A percentile compares a stretch with the other conserved stretches of the same genome.
phyloP scores from a whole-genome alignment of 2,888 invertebrate species.

The Diaphora mendica region DNA sequence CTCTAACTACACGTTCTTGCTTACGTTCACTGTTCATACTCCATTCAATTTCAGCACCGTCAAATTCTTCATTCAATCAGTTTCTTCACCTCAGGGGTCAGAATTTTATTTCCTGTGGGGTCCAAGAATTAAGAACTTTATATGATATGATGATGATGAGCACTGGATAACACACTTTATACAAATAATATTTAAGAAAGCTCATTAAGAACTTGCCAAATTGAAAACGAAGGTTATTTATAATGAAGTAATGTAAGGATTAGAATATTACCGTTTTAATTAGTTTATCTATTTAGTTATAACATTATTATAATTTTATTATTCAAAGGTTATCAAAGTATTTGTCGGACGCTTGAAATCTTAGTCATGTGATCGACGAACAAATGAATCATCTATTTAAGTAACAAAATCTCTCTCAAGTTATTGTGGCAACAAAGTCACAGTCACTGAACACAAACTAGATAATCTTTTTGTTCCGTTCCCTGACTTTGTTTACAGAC shows the following conservation, averaged over 20 bases:
- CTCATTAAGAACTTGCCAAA: neutral
- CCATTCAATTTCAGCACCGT: slow-evolving; percentile 7
- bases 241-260: neutral
- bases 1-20: slow-evolving; percentile 53
- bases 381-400: slow-evolving; percentile 21
- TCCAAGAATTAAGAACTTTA: neutral
- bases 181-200: neutral
- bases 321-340: neutral
- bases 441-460: slow-evolving; percentile 37
- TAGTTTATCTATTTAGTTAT: neutral
- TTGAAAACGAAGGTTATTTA: neutral
- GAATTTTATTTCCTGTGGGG: slow-evolving; percentile 8
- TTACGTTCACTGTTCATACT: slow-evolving; percentile 48
- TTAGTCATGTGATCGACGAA: neutral
- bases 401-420: slow-evolving; percentile 32
- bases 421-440: slow-evolving; percentile 38
- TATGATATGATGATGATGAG: neutral
- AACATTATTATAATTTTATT: neutral
- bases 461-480: slow-evolving; percentile 37
- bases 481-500: slow-evolving; percentile 40
- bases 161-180: neutral
- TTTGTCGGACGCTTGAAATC: neutral
- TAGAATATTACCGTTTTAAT: neutral
- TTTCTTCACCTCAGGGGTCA: neutral
- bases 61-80: slow-evolving; percentile 15